phyloP scores from a whole-genome alignment of 2,797 vertebrate genomes.

The Platyrinchus mystaceus region DNA sequence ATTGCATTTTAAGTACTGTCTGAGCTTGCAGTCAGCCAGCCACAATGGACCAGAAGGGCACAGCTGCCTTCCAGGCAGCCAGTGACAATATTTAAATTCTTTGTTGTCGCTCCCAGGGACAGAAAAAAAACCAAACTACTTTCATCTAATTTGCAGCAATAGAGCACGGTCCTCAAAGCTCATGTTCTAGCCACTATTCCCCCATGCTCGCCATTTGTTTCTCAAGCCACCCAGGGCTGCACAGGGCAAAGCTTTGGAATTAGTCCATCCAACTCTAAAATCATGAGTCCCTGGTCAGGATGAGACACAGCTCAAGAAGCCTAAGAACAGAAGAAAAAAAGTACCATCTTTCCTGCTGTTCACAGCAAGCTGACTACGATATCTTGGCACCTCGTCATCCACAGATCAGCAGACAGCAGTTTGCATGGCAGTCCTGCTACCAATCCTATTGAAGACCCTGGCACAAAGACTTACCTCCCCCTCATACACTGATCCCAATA shows the following conservation, averaged over 20 bases:
- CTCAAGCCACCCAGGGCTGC: neutral
- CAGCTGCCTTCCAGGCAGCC: neutral
- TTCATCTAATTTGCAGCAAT: neutral
- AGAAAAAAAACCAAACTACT: neutral
- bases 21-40: constrained; percentile 1
- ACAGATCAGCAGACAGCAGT: neutral
- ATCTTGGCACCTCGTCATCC: neutral
- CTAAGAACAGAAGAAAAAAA: neutral
- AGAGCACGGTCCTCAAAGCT: neutral
- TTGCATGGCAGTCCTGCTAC: neutral
- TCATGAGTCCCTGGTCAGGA: neutral
- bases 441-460: neutral
- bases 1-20: neutral
- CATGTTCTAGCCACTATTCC: neutral
- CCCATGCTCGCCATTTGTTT: neutral
- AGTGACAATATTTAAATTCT: neutral
- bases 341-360: neutral
- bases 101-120: neutral
- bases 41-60: neutral
- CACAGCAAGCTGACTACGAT: fast-evolving
- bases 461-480: neutral
- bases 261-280: neutral
- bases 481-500: neutral
- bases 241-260: neutral
- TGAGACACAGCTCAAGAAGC: neutral